phyloP scores from a whole-genome alignment of 2,797 vertebrate genomes.

The Linurgus olivaceus region DNA sequence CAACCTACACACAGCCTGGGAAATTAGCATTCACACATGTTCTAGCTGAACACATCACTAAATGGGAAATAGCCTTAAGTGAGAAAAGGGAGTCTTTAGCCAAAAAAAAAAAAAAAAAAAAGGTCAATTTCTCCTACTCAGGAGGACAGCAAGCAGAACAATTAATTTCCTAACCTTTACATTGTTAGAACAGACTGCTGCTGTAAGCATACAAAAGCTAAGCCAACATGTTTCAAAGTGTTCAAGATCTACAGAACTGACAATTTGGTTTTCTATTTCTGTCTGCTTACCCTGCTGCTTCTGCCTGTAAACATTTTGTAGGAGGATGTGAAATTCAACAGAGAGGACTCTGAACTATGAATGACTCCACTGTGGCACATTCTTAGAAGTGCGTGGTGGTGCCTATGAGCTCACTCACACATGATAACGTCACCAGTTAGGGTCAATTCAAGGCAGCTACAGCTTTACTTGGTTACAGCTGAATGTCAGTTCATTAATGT shows the following conservation, averaged over 20 bases:
- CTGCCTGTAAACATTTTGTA: conserved; percentile 50
- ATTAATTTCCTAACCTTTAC: conserved; percentile 19
- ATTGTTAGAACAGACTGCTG: not conserved
- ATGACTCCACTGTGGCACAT: conserved; percentile 16
- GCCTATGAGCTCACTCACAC: conserved; percentile 45
- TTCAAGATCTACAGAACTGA: conserved; percentile 10
- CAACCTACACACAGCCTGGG: not conserved
- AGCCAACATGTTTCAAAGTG: not conserved
- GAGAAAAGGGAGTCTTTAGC: conserved; percentile 5
- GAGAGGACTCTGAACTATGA: conserved; percentile 39
- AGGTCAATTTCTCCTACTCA: not conserved
- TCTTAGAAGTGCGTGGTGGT: conserved; percentile 37
- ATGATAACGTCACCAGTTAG: not conserved
- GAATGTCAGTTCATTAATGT: not conserved
- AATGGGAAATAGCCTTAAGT: not conserved
- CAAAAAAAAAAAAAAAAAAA: not conserved
- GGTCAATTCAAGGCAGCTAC: not conserved
- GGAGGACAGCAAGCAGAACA: conserved; percentile 10
- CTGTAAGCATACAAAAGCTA: conserved; percentile 20
- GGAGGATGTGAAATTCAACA: conserved; percentile 60
- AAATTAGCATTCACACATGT: not conserved
- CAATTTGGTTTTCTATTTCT: conserved; percentile 64
- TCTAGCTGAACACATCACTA: not conserved
- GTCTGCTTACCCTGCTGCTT: conserved; percentile 47
- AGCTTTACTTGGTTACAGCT: not conserved